Percentiles rank a stretch among this genome's conserved stretches.
phyloP scores from a whole-genome alignment of 2,113 vertebrate genomes.

The Telmatochromis sp. region DNA sequence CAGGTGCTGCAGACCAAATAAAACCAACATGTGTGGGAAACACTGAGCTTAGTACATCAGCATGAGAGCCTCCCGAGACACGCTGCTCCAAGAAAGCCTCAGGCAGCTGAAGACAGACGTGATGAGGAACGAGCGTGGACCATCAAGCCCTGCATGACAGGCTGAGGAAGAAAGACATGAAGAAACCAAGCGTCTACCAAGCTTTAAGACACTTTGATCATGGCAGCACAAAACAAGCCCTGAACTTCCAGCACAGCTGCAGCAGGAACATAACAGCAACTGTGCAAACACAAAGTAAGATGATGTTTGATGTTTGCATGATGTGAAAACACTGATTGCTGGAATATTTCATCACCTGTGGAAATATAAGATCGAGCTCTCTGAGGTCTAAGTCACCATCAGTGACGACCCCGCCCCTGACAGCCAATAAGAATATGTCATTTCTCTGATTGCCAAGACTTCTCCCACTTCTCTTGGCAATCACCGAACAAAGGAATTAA shows the following conservation, averaged over 20 bases:
- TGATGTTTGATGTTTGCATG: neutral
- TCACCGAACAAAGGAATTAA: neutral
- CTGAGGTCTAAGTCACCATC: neutral
- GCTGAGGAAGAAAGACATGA: neutral
- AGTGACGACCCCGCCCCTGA: neutral
- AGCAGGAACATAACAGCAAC: neutral
- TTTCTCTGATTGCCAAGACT: neutral
- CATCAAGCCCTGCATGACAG: neutral
- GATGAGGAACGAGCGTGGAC: neutral
- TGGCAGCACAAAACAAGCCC: neutral
- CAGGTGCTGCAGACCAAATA: neutral
- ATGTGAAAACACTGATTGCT: neutral
- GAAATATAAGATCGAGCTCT: neutral
- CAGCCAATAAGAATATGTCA: neutral
- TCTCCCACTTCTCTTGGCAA: neutral
- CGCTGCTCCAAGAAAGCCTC: neutral
- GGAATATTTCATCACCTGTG: neutral
- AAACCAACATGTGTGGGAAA: neutral
- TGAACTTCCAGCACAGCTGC: neutral
- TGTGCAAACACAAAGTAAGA: neutral
- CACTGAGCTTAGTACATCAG: neutral
- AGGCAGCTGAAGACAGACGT: neutral
- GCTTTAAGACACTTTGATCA: rapidly evolving
- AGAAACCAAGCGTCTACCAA: neutral
- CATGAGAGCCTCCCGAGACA: rapidly evolving